Base-by-base conservation (phyloP, 1,140 invertebrate species). In the Trichogramma pretiosum region DNA sequence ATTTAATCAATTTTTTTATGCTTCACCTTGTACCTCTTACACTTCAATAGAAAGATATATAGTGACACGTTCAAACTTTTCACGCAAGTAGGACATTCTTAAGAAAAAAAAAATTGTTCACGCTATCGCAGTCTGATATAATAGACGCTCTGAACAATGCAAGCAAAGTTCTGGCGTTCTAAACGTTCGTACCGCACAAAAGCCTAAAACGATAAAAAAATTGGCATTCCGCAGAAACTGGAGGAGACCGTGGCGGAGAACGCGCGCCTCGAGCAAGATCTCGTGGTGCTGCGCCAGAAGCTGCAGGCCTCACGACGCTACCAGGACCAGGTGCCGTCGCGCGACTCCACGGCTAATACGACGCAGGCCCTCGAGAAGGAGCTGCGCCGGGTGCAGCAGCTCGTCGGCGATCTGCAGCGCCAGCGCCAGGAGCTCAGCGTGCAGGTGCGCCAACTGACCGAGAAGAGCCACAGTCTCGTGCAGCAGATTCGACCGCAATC, bases 231-330 rank as follows among this genome's bases (percentile, higher is more conserved):
- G 13, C 65, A 89, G 85, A 88, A 89, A 80, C 67, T 94, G 46
- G 90, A 94, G 67, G 88, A 90, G 62, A 91, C 87, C 1, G 87
- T 90, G 13, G 85, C 87, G 1, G 89, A 91, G 50, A 93, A 92
- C 65, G 86, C 86, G 9, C 79, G 85, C 8, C 65, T 93, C 24
- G 91, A 94, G 65, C 85, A 91, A 55, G 89, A 93, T 62, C 70
- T 93, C 48, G 78, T 90, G 18, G 77, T 91, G 16, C 66, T 93
- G 18, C 76, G 88, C 7, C 87, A 89, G 56, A 91, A 91, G 65
- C 73, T 92, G 19, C 84, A 90, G 59, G 79, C 80, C 11, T 79
- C 83, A 5, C 74, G 61, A 47, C 54, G 56, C 44, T 64, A 62
- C 57, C 59, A 58, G 36, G 63, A 47, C 17, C 62, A 44, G 44